Conservation (phyloP, 2,888 invertebrate species). For the Creontiades dilutus region DNA sequence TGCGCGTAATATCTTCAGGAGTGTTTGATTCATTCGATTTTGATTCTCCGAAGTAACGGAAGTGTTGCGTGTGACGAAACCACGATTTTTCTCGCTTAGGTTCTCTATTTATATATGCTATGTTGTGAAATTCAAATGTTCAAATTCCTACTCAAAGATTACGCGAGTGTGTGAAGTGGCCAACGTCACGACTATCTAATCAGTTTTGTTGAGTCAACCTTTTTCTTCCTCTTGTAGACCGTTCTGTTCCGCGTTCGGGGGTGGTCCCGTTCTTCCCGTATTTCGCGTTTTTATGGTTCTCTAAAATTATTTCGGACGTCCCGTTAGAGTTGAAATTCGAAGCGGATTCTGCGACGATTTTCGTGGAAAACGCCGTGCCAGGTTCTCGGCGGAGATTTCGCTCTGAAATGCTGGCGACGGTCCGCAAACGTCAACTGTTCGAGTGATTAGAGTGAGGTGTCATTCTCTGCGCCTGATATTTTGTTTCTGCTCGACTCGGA, state of each 20-base stretch:
- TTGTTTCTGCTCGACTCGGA: neutral
- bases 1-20: neutral
- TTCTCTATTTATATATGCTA: neutral
- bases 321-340: neutral
- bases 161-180: neutral
- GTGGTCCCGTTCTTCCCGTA: neutral
- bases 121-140: neutral
- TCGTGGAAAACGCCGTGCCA: neutral
- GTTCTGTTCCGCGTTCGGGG: neutral
- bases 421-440: conserved; percentile 3
- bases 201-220: conserved; percentile 40
- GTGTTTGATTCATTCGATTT: neutral
- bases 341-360: neutral
- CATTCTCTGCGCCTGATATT: neutral
- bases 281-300: neutral
- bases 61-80: neutral
- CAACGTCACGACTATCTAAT: conserved; percentile 40
- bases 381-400: neutral
- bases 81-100: neutral
- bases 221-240: conserved; percentile 16
- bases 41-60: neutral
- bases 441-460: conserved; percentile 3
- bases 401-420: neutral
- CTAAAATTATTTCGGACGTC: neutral
- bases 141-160: neutral